Base-by-base conservation (phyloP, 53 echinoderm and acorn worm genomes). In the Zoroaster sp. region DNA sequence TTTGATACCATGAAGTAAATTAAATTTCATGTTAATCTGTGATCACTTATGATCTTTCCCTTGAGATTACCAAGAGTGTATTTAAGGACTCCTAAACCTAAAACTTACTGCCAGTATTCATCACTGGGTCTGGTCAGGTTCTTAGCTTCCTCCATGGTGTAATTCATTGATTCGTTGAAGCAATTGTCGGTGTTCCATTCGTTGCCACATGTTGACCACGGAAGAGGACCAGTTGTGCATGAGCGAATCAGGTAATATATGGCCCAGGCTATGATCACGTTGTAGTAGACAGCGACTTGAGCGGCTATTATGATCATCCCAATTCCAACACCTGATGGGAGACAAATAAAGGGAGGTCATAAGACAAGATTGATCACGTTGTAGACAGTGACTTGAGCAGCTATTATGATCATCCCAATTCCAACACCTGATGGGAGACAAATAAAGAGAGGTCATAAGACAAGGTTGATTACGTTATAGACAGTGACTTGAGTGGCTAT, bases 401-500 rank as follows among this genome's bases (percentile, higher is more conserved):
- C 90, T 17, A 95, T 88, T 20, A 95, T 78, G 20, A 97, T 66
- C 98, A 97, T 97, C n/a, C 95, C 98, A 12, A 95, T 87, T 17
- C 98, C 98, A 51, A 97, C 85, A 85, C 98, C 98, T 97, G 47
- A 23, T n/a, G n/a, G n/a, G n/a, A n/a, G n/a, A n/a, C n/a, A n/a
- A n/a, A n/a, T n/a, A n/a, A n/a, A n/a, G n/a, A n/a, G n/a, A n/a
- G n/a, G n/a, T n/a, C n/a, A n/a, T n/a, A n/a, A n/a, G n/a, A n/a
- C n/a, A n/a, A n/a, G n/a, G n/a, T n/a, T 95, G 88, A 97, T 95
- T 66, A 97, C 91, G 73, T 95, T 97, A 90, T 97, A 97, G 93
- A 95, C 91, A 23, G 93, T 93, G 0, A 97, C 95, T 11, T 95
- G 36, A 2, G 77, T 34, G 0, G 95, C 90, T 17, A 95, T 88